Evolutionary conservation across 1,140 invertebrate genomes (phyloP).

Genomic region (Ceratoteleas bidentatus): DNA sequence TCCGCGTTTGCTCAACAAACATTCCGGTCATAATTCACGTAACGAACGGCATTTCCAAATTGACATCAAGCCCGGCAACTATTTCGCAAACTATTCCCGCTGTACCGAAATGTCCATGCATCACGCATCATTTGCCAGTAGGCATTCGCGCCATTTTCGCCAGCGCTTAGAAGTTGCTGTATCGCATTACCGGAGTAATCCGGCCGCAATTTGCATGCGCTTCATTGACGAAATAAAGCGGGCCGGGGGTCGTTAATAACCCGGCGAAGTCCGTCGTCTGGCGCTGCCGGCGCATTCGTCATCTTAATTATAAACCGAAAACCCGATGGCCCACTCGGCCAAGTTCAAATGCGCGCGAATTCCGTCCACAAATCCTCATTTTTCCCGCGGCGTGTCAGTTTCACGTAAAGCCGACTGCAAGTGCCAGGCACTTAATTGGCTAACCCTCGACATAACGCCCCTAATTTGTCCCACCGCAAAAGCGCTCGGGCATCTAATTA

Average conservation of each 20-base stretch:
- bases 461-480: constrained; percentile 13
- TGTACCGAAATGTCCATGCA: not conserved
- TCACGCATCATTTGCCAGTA: not conserved
- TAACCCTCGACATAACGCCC: constrained; percentile 4
- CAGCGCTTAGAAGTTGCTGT: not conserved
- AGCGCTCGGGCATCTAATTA: constrained; percentile 7
- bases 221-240: constrained; percentile 3
- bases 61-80: constrained; percentile 2
- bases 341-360: constrained; percentile 25
- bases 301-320: constrained; percentile 18
- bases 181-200: not conserved
- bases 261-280: not conserved
- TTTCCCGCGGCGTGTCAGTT: constrained; percentile 16
- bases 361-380: constrained; percentile 20
- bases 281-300: not conserved
- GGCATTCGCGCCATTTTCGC: not conserved
- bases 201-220: not conserved
- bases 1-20: constrained; percentile 1
- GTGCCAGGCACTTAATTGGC: constrained; percentile 21
- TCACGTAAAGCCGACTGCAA: constrained; percentile 20
- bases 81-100: constrained; percentile 17
- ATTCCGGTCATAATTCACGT: constrained; percentile 13
- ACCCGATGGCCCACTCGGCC: not conserved
- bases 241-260: not conserved
- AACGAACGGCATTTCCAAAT: constrained; percentile 3